Conservation (phyloP, 2,888 invertebrate species). For the Laspeyria flexula region DNA sequence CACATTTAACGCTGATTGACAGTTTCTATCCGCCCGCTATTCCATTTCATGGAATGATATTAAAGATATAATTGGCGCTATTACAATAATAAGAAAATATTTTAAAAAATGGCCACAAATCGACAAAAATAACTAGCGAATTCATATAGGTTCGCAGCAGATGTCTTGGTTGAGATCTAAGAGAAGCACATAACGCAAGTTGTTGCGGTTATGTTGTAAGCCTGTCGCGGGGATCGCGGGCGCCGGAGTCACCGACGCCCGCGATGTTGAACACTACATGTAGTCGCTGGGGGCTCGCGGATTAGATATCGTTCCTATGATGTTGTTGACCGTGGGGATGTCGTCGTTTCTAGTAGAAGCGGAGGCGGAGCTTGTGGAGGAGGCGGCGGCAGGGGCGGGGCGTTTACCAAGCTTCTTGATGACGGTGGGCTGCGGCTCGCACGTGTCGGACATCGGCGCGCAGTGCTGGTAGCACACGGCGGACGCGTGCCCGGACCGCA, state of each 20-base stretch:
- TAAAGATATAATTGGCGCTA: too few species aligned
- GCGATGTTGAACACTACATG: slow-evolving; percentile 31
- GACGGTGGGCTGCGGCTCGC: slow-evolving; percentile 48
- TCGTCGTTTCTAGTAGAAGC: slow-evolving; percentile 53
- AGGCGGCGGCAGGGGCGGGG: slow-evolving; percentile 25
- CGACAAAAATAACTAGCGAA: not conserved
- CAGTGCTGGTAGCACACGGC: slow-evolving; percentile 94
- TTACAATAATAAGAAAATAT: too few species aligned
- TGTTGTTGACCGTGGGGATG: slow-evolving; percentile 72
- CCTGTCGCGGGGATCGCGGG: slow-evolving; percentile 18
- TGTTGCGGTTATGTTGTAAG: not conserved
- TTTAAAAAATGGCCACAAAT: not conserved
- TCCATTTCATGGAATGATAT: too few species aligned
- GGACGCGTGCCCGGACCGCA: slow-evolving; percentile 96
- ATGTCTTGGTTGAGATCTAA: slow-evolving; percentile 27
- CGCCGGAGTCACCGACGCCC: slow-evolving; percentile 24
- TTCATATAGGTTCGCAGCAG: not conserved
- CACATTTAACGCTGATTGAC: too few species aligned
- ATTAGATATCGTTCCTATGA: slow-evolving; percentile 72
- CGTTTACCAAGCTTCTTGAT: slow-evolving; percentile 53
- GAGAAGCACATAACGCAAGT: slow-evolving; percentile 11
- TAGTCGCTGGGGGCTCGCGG: slow-evolving; percentile 49
- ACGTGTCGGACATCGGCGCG: slow-evolving; percentile 66
- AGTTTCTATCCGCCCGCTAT: too few species aligned
- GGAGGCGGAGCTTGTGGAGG: slow-evolving; percentile 23